A percentile compares a stretch with the other conserved stretches of the same genome.
phyloP scores from a whole-genome alignment of 2,113 vertebrate genomes.

The Fulica atra region DNA sequence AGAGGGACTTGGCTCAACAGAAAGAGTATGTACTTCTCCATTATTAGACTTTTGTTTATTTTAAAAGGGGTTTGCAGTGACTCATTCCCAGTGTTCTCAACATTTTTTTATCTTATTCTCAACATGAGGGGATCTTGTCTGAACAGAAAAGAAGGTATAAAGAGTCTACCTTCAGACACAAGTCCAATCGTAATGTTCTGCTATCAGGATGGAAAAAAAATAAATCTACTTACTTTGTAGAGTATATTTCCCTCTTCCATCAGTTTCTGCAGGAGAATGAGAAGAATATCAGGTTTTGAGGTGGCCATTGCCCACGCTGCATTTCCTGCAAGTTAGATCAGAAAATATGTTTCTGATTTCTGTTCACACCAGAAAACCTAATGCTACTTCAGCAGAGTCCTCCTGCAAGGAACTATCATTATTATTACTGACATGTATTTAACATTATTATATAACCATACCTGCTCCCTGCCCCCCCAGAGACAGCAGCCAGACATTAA shows the following conservation, averaged over 20 bases:
- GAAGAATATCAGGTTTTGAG: constrained; percentile 97
- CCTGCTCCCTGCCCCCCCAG: neutral
- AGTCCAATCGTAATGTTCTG: neutral
- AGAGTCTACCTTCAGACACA: neutral
- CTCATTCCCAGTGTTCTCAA: neutral
- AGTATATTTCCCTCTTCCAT: constrained; percentile 97
- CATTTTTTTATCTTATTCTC: neutral
- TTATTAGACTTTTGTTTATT: neutral
- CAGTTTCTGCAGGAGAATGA: constrained; percentile 97
- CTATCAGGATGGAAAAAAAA: neutral
- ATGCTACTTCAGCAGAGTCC: neutral
- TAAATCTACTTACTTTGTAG: constrained; percentile 86
- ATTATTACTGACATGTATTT: neutral
- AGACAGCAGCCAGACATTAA: neutral
- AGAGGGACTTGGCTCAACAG: neutral
- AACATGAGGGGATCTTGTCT: neutral
- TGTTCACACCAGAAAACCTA: neutral
- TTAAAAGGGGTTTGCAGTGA: neutral
- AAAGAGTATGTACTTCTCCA: neutral
- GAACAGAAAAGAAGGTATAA: neutral
- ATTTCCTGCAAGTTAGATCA: constrained; percentile 84
- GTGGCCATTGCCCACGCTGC: constrained; percentile 99
- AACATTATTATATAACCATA: neutral
- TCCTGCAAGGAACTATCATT: neutral
- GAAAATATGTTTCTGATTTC: neutral